Conservation (phyloP, 2,888 invertebrate genomes). For the Apomyelois bistriatella region DNA sequence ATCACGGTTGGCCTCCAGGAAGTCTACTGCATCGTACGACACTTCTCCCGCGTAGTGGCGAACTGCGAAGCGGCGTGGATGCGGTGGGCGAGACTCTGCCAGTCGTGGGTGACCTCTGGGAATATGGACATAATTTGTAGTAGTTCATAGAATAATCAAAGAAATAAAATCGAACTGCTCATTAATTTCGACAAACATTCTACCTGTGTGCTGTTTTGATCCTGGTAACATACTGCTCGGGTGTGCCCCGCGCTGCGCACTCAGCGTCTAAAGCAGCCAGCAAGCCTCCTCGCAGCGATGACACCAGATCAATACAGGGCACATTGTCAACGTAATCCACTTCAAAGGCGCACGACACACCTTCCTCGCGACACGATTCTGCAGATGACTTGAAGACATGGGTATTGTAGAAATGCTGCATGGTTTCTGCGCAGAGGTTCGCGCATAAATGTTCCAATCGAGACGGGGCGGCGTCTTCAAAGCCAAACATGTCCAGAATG, state of each 20-base stretch:
- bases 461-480: constrained; percentile 94
- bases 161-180: no score
- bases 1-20: constrained; percentile 95
- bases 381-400: constrained; percentile 97
- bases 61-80: constrained; percentile 91
- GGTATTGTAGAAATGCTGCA: constrained; percentile 98
- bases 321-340: constrained; percentile 97
- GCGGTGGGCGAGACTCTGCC: constrained; percentile 88
- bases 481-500: constrained; percentile 97
- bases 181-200: no score
- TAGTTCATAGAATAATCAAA: not conserved
- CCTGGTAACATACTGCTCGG: constrained; percentile 60
- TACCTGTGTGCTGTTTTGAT: constrained; percentile 50
- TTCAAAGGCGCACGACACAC: constrained; percentile 92
- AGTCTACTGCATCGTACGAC: constrained; percentile 93
- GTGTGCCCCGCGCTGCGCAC: constrained; percentile 91
- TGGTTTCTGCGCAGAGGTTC: constrained; percentile 96
- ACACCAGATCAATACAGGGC: constrained; percentile 96
- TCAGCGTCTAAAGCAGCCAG: constrained; percentile 95
- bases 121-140: not conserved
- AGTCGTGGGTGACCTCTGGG: constrained; percentile 89
- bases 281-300: constrained; percentile 93
- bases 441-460: constrained; percentile 96
- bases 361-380: constrained; percentile 96
- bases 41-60: constrained; percentile 90